phyloP scores from a whole-genome alignment of 2,113 vertebrate genomes.

The Symphodus melops region DNA sequence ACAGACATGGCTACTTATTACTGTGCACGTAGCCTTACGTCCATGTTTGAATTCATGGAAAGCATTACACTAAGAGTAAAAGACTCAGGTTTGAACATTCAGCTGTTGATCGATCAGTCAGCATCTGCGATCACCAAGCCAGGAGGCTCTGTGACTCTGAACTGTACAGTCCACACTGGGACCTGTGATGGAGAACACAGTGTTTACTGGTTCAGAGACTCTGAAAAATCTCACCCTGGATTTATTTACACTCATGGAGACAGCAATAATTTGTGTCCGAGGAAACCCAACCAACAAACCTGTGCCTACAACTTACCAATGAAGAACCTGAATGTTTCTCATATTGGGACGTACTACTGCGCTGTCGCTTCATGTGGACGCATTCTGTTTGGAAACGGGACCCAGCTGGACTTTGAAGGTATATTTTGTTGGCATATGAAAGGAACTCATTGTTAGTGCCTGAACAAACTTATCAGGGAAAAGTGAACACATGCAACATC shows the following conservation, averaged over 20 bases:
- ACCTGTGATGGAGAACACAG: slow-evolving; percentile 55
- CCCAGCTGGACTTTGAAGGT: not conserved
- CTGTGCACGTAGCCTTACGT: too few species aligned
- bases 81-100: not conserved
- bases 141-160: slow-evolving; percentile 62
- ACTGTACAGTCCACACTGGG: slow-evolving; percentile 58
- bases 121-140: slow-evolving; percentile 30
- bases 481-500: too few species aligned
- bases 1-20: too few species aligned
- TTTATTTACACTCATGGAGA: slow-evolving; percentile 58
- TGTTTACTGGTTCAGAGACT: slow-evolving; percentile 71
- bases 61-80: not conserved
- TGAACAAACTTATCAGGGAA: too few species aligned
- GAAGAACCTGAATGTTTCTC: not conserved
- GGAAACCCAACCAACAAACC: slow-evolving; percentile 18
- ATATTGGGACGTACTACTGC: slow-evolving; percentile 49
- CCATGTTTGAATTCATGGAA: too few species aligned
- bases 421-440: not conserved
- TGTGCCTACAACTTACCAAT: slow-evolving; percentile 54
- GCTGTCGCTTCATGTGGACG: slow-evolving; percentile 55
- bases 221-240: slow-evolving; percentile 32
- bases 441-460: too few species aligned
- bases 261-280: slow-evolving; percentile 44
- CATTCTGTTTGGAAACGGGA: slow-evolving; percentile 29
- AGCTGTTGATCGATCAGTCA: not conserved